Percentiles rank a stretch among this genome's conserved stretches.
Evolutionary conservation across 2,113 vertebrate species (phyloP).

Genomic region (Xenopus laevis): DNA sequence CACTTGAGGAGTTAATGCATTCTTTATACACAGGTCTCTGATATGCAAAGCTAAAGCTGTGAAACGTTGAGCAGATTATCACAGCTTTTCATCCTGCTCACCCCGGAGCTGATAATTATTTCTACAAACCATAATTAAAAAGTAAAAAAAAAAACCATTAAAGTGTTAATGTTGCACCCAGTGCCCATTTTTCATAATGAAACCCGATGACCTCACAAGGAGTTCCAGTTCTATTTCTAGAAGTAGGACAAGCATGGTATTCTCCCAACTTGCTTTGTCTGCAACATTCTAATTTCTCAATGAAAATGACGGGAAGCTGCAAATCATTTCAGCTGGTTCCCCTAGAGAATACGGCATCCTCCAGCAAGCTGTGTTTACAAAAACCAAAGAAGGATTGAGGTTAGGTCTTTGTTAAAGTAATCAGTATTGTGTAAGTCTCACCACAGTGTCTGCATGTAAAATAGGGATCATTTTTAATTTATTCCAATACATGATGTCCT

Average conservation of each 20-base stretch:
- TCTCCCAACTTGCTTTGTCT: not conserved
- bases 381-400: too few species aligned
- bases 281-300: slow-evolving; percentile 3
- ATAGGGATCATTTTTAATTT: too few species aligned
- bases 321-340: not conserved
- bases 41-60: not conserved
- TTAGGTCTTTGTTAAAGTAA: too few species aligned
- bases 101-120: too few species aligned
- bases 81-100: too few species aligned
- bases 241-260: not conserved
- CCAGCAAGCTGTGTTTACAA: too few species aligned
- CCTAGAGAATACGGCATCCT: not conserved
- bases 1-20: too few species aligned
- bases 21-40: not conserved
- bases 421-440: too few species aligned
- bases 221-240: not conserved
- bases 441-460: too few species aligned
- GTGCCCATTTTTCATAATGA: not conserved
- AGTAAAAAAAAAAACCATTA: not conserved
- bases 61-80: too few species aligned
- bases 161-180: not conserved
- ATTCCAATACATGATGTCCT: too few species aligned
- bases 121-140: not conserved
- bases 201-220: not conserved
- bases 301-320: not conserved